Conservation (phyloP, 1,140 invertebrate genomes). For the Zophobas atratus region DNA sequence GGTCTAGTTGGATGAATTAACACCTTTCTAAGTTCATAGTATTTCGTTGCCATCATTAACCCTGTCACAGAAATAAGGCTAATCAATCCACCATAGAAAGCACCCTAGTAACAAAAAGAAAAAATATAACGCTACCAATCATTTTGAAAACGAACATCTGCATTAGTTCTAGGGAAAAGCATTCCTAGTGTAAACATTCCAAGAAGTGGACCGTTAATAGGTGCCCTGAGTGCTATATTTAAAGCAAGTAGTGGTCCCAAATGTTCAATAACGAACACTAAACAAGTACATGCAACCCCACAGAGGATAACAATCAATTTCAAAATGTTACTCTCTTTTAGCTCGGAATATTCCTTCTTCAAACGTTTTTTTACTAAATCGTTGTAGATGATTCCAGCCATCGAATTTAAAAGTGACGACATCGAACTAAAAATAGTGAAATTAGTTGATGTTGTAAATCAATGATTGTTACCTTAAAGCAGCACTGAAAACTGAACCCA, state of each 20-base stretch:
- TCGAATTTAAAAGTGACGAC: constrained; percentile 76
- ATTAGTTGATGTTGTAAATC: neutral
- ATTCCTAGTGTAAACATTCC: constrained; percentile 79
- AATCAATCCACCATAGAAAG: constrained; percentile 54
- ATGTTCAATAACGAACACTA: constrained; percentile 76
- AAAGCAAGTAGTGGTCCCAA: constrained; percentile 76
- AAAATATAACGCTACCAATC: neutral
- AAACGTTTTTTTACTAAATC: constrained; percentile 73
- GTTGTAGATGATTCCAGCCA: constrained; percentile 79
- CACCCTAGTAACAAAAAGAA: constrained; percentile 54
- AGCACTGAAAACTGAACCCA: constrained; percentile 77
- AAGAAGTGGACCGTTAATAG: constrained; percentile 76
- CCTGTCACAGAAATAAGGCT: constrained; percentile 45
- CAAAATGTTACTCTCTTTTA: constrained; percentile 68
- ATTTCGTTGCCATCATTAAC: constrained; percentile 52
- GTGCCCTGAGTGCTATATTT: constrained; percentile 75
- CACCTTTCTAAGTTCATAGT: constrained; percentile 53
- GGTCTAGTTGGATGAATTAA: constrained; percentile 52
- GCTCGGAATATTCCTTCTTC: constrained; percentile 67
- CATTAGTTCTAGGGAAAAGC: constrained; percentile 76
- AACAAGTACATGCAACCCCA: constrained; percentile 73
- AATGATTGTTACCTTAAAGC: constrained; percentile 72
- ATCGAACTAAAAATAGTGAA: constrained; percentile 71
- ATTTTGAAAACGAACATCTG: constrained; percentile 65
- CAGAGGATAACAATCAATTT: constrained; percentile 74